Conservation (phyloP, 2,797 vertebrate genomes). For the Avahi laniger region DNA sequence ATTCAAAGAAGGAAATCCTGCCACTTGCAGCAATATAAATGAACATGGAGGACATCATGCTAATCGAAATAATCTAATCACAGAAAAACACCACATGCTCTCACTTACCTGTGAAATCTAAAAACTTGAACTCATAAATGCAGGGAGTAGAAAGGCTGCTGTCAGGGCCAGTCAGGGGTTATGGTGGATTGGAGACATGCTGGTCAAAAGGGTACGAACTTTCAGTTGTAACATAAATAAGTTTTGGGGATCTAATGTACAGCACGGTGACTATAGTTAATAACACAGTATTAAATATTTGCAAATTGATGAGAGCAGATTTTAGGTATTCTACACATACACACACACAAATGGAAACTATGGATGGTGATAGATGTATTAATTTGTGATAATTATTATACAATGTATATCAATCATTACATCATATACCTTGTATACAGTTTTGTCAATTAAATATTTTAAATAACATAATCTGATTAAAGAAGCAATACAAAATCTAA, state of each 20-base stretch:
- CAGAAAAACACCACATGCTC: not conserved
- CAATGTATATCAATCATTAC: too few relatives aligned
- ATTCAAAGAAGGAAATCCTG: not conserved
- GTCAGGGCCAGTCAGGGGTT: too few relatives aligned
- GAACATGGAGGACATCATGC: not conserved
- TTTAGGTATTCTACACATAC: not conserved
- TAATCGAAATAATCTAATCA: not conserved
- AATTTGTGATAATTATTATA: not conserved
- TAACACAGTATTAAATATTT: not conserved
- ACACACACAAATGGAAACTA: not conserved
- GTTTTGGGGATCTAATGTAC: not conserved
- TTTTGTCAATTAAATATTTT: not conserved
- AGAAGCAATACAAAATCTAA: not conserved
- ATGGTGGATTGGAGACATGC: too few relatives aligned
- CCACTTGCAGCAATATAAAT: not conserved
- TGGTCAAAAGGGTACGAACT: not conserved
- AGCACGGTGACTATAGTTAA: too few relatives aligned
- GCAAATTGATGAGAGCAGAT: not conserved
- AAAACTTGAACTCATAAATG: too few relatives aligned
- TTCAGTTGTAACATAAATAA: not conserved
- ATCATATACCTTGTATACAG: too few relatives aligned
- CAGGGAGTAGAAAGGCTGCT: too few relatives aligned
- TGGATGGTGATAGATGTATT: not conserved
- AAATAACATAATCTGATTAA: not conserved
- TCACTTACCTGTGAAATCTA: not conserved